Evolutionary conservation across 2,113 vertebrate species (phyloP), one percentile per base, ranked within the genome.

Genomic region (Rhabdornis inornatus): DNA sequence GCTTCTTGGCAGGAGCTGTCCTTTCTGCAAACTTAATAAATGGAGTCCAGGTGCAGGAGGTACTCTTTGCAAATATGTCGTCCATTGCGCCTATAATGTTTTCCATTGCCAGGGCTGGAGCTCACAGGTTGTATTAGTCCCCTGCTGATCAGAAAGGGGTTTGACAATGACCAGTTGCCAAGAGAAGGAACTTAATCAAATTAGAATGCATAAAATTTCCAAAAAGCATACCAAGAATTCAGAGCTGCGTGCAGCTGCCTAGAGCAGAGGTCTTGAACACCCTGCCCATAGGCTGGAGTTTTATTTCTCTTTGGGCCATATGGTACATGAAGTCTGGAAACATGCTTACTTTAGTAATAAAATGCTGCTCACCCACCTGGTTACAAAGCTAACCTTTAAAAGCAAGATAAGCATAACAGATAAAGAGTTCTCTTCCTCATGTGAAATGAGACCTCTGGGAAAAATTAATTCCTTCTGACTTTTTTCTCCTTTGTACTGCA

Each of bases 1-100:
- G 71, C 82, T 97, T 96, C 96, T 96, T 97, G 94, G 91, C 95
- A 96, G 90, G 77, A 86, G 86, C 78, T 53, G 78, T 95, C 84
- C 92, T 96, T 95, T 97, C 92, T 96, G 60, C 57, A 97, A 92
- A 83, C 75, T 84, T 96, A 90, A 93, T 92, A 94, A 95, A 92
- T 89, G 83, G 71, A 95, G 85, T 91, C 86, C 93, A 96, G 92
- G 96, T 87, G 91, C 71, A 95, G 78, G 74, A 95, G 88, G 87
- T 55, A 66, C 18, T 76, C 78, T 92, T 91, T 95, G 87, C 79
- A 94, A 95, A 65, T 83, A 75, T 2, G 57, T 47, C 28, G 39
- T 94, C 85, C 47, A 63, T 30, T 7, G 37, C 0, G 23, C 83
- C 63, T 70, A 40, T 80, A 63, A 71, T 56, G 60, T 91, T 96